Conservation (phyloP, 2,797 vertebrate genomes). For the Galagoides demidoff region DNA sequence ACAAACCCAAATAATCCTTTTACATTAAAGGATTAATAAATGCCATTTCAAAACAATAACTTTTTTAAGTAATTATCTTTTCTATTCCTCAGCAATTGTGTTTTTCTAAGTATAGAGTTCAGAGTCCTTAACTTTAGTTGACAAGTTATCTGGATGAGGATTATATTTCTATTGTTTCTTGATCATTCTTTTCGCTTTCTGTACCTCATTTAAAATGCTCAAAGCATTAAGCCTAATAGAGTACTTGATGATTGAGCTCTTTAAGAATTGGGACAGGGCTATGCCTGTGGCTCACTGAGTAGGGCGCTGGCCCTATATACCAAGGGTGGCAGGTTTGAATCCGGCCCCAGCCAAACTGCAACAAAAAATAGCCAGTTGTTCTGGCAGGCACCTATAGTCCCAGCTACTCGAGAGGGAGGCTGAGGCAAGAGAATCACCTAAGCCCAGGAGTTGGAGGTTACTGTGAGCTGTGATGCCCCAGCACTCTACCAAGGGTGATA, state of each 20-base stretch:
- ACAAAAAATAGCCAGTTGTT: no score
- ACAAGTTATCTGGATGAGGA: not conserved
- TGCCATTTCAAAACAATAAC: slow-evolving; percentile 45
- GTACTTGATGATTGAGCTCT: not conserved
- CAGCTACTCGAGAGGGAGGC: no score
- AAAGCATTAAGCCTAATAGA: not conserved
- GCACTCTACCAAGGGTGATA: no score
- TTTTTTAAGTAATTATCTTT: slow-evolving; percentile 11
- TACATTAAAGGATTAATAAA: slow-evolving; percentile 54
- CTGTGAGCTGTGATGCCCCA: no score
- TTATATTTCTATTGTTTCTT: slow-evolving; percentile 24
- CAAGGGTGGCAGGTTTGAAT: no score
- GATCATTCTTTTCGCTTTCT: not conserved
- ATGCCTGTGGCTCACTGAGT: no score
- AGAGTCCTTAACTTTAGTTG: slow-evolving; percentile 43
- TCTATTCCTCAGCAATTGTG: not conserved
- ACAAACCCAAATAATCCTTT: slow-evolving; percentile 47
- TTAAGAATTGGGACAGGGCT: not conserved
- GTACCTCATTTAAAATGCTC: not conserved
- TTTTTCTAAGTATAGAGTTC: slow-evolving; percentile 25
- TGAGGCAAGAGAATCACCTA: no score
- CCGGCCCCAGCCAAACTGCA: no score
- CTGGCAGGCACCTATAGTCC: no score
- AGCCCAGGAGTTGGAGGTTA: no score
- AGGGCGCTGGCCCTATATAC: no score